These are phyloP conservation scores for Mus pahari DNA, from an alignment of 2,113 vertebrate species.

Conservation along the genomic window DNA sequence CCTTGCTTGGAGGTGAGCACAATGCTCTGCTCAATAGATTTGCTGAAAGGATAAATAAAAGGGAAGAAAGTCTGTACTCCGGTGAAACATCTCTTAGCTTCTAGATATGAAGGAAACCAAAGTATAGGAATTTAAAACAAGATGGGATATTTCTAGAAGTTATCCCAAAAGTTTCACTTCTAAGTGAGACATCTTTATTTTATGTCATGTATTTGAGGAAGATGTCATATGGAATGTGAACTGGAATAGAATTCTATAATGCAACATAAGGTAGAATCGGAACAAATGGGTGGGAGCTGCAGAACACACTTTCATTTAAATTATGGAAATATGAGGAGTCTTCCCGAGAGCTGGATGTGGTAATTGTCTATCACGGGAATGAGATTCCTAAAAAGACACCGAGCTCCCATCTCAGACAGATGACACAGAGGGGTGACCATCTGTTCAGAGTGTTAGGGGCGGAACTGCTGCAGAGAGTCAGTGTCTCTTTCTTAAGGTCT, in stretches of 20 bases:
- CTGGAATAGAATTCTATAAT: constrained; percentile 31
- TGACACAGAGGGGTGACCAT: constrained; percentile 61
- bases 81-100: not conserved
- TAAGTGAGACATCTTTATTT: constrained; percentile 49
- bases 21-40: not conserved
- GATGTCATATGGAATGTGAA: constrained; percentile 14
- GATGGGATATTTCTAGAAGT: constrained; percentile 28
- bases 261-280: constrained; percentile 47
- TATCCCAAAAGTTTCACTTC: constrained; percentile 10
- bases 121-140: constrained; percentile 18
- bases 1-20: not conserved
- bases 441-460: constrained; percentile 61
- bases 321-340: constrained; percentile 12
- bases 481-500: constrained; percentile 2
- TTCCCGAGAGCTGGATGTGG: constrained; percentile 42
- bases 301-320: constrained; percentile 61
- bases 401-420: not conserved
- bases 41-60: constrained; percentile 49
- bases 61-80: not conserved
- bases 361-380: constrained; percentile 52
- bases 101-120: constrained; percentile 24
- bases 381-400: constrained; percentile 69
- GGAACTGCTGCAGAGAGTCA: constrained; percentile 14
- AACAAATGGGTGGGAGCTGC: constrained; percentile 39
- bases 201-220: constrained; percentile 17